Conservation (phyloP, 2,113 vertebrate species). For the human region DNA sequence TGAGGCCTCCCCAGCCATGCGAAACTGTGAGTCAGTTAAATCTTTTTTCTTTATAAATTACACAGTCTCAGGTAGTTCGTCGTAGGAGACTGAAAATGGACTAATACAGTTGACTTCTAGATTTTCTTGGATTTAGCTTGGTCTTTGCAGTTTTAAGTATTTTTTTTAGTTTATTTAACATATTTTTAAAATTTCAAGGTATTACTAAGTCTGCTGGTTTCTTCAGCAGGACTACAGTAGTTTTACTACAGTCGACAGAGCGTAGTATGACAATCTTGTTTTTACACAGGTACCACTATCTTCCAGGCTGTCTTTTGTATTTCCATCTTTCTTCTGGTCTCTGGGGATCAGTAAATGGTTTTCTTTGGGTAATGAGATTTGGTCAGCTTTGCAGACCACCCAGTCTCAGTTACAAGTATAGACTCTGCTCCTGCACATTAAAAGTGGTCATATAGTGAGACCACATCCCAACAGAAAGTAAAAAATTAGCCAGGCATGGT, state of each 20-base stretch:
- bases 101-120: not conserved
- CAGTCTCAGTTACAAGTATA: not conserved
- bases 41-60: too few species aligned
- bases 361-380: not conserved
- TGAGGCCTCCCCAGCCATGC: too few species aligned
- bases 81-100: too few species aligned
- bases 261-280: not conserved
- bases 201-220: not conserved
- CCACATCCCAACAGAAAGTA: too few species aligned
- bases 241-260: not conserved
- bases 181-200: too few species aligned
- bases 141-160: not conserved
- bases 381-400: not conserved
- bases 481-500: too few species aligned
- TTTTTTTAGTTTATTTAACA: not conserved
- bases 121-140: not conserved
- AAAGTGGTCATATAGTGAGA: too few species aligned
- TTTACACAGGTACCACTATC: not conserved
- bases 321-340: not conserved
- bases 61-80: too few species aligned
- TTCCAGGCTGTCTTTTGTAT: not conserved
- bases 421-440: not conserved
- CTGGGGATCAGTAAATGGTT: not conserved
- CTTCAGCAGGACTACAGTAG: rapidly evolving
- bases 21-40: too few species aligned